These are phyloP conservation scores for Margarornis squamiger DNA, from an alignment of 2,797 vertebrate genomes.

Conservation along the genomic window DNA sequence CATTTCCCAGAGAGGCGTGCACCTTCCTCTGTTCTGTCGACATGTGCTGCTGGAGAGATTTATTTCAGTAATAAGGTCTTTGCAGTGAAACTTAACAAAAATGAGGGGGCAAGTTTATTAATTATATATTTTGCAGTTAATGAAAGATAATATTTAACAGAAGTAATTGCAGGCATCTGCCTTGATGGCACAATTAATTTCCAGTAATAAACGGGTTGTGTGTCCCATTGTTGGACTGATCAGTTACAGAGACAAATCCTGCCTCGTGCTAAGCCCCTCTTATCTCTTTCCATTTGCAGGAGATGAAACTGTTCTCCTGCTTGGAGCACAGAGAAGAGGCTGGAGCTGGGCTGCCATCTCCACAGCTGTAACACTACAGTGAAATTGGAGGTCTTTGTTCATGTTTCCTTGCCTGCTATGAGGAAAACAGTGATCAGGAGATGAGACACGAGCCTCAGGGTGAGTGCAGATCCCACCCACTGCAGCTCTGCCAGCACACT, in stretches of 20 bases:
- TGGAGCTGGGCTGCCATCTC: neutral
- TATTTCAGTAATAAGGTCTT: conserved; percentile 67
- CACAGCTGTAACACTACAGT: neutral
- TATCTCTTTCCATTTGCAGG: conserved; percentile 23
- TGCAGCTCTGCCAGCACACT: neutral
- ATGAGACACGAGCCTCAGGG: neutral
- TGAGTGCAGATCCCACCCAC: neutral
- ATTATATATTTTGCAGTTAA: conserved; percentile 74
- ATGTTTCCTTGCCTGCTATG: neutral
- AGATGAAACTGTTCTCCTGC: conserved; percentile 28
- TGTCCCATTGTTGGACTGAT: conserved; percentile 46
- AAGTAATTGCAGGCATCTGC: conserved; percentile 70
- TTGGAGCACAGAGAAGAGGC: neutral
- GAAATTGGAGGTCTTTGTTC: neutral
- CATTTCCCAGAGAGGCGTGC: neutral
- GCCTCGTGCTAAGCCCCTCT: neutral
- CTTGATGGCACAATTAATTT: conserved; percentile 55
- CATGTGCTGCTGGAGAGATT: conserved; percentile 28
- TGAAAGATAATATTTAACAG: conserved; percentile 74
- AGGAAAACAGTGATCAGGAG: neutral
- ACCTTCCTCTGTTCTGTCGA: neutral
- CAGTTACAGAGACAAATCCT: conserved; percentile 54
- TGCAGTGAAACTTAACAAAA: conserved; percentile 55
- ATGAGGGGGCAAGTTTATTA: conserved; percentile 66
- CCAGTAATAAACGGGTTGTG: conserved; percentile 52